phyloP scores from a whole-genome alignment of 2,888 invertebrate species.

The Ceraclea dissimilis region DNA sequence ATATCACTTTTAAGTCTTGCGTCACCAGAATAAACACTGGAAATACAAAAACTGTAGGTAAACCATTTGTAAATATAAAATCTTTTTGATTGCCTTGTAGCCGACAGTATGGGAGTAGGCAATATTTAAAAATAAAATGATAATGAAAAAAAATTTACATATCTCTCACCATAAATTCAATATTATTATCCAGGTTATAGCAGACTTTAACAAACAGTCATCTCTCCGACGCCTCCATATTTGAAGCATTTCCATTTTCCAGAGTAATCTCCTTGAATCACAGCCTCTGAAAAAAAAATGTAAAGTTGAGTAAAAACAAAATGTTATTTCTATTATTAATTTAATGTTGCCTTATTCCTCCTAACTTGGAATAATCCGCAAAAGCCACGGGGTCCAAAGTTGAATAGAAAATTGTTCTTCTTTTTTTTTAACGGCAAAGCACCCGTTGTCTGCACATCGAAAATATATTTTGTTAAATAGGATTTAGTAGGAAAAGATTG shows the following conservation, averaged over 20 bases:
- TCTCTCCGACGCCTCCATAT: too few relatives aligned
- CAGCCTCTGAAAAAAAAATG: neutral
- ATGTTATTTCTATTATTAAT: too few relatives aligned
- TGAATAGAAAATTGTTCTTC: too few relatives aligned
- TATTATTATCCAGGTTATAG: neutral
- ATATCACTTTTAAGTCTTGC: conserved; percentile 29
- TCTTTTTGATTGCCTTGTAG: conserved; percentile 3
- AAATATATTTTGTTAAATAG: too few relatives aligned
- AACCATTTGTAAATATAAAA: neutral
- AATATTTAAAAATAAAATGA: neutral
- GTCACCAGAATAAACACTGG: conserved; percentile 25
- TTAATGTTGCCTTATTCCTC: too few relatives aligned
- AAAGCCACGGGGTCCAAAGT: too few relatives aligned
- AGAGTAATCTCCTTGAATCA: neutral
- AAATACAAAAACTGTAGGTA: neutral
- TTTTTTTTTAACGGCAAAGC: too few relatives aligned
- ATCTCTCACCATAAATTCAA: neutral
- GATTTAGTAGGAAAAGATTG: too few relatives aligned
- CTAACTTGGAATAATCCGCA: too few relatives aligned
- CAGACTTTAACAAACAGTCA: neutral
- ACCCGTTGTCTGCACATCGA: too few relatives aligned
- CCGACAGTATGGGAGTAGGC: conserved; percentile 3
- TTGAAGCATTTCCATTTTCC: neutral
- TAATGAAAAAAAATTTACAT: neutral
- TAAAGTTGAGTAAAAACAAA: too few relatives aligned